Base-by-base conservation (phyloP, 2,888 invertebrate genomes). In the Pedicia rivosa region DNA sequence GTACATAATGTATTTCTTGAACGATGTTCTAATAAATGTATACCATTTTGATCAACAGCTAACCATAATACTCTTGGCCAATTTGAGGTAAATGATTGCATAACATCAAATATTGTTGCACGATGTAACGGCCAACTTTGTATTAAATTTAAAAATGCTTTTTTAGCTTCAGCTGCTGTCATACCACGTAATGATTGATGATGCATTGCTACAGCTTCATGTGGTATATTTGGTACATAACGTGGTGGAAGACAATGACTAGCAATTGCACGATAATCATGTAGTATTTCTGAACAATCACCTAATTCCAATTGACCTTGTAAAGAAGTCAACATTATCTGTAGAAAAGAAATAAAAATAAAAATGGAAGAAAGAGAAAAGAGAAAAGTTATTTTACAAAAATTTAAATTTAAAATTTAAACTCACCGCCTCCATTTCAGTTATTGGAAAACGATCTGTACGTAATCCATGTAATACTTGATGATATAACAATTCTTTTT, bases 1-100 rank as follows among this genome's bases (percentile, higher is more conserved):
- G 87, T 88, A 58, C 87, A 88, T 2, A 92, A 71, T 25, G 88
- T 79, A 52, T 82, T 83, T 48, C 91, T 74, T 10, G 88, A 79
- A 38, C 86, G 77, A 53, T 86, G 83, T 49, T 92, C 87, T 49
- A 92, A 65, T 43, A 94, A 65, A 57, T 92, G 90, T 42, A 94
- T 72, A 14, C 94, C 94, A 49, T 74, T 75, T 58, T 91, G 90
- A 63, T 92, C 90, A 36, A 94, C 84, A 16, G 88, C 91, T 47
- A 94, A 65, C 88, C 92, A 90, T 31, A 94, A 65, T 29, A 82
- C 76, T 51, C 91, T 74, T 19, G 94, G 92, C 86, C 94, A 90
- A 61, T 88, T 88, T 17, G 91, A 90, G 10, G 92, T 91, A 58
- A 91, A 92, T 9, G 88, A 86, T 79, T 94, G 92, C 78, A 87